phyloP scores from a whole-genome alignment of 2,888 invertebrate species.

The Cantharis nigra region DNA sequence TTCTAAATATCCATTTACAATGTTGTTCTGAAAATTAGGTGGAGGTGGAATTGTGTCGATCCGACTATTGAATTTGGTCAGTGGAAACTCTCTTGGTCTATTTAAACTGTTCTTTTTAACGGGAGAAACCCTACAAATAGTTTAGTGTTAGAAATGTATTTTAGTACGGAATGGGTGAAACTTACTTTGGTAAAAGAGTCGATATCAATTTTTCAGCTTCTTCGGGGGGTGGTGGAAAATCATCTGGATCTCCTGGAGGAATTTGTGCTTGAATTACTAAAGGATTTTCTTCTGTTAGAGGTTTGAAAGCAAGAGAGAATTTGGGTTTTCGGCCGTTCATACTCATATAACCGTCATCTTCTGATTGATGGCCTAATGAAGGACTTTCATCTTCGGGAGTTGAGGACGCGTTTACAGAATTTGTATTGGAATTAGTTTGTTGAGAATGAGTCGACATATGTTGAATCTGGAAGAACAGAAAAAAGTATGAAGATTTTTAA shows the following conservation, averaged over 20 bases:
- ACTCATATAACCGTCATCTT: slow-evolving; percentile 92
- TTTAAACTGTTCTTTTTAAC: slow-evolving; percentile 61
- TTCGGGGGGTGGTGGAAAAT: slow-evolving; percentile 76
- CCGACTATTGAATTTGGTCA: slow-evolving; percentile 44
- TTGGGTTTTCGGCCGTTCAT: slow-evolving; percentile 85
- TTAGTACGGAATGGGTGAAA: background rate
- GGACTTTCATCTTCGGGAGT: slow-evolving; percentile 73
- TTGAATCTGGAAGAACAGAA: slow-evolving; percentile 57
- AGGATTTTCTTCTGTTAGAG: slow-evolving; percentile 60
- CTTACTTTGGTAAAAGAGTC: slow-evolving; percentile 72
- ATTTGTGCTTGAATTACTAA: slow-evolving; percentile 42
- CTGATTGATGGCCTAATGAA: slow-evolving; percentile 81
- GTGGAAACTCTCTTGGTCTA: slow-evolving; percentile 48
- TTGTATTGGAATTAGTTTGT: slow-evolving; percentile 56
- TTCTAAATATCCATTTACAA: slow-evolving; percentile 40
- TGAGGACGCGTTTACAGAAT: slow-evolving; percentile 55
- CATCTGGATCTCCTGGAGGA: slow-evolving; percentile 54
- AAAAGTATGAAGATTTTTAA: background rate
- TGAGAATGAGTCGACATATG: slow-evolving; percentile 52
- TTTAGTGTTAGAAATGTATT: background rate
- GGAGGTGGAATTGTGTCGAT: slow-evolving; percentile 52
- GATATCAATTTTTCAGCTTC: slow-evolving; percentile 78
- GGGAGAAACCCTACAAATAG: slow-evolving; percentile 68
- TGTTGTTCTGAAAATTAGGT: slow-evolving; percentile 53
- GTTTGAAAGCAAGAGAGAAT: slow-evolving; percentile 73